Conservation (phyloP, 2,113 vertebrate genomes). For the Vicugna pacos region DNA sequence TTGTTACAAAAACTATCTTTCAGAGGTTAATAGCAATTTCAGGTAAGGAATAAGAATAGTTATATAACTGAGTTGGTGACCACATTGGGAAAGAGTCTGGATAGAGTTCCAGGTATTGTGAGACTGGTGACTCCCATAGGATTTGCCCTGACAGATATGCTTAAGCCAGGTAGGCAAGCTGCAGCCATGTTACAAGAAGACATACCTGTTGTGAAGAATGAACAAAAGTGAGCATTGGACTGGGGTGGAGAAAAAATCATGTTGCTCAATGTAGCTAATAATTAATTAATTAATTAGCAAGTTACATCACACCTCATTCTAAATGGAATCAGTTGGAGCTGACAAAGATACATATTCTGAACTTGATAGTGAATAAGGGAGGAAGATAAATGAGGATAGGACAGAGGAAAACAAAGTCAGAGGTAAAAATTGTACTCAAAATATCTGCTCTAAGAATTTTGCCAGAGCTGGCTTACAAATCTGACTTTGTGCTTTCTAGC, state of each 20-base stretch:
- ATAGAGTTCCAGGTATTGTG: not conserved
- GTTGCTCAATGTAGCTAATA: not conserved
- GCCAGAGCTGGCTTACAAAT: not conserved
- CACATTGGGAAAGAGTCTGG: not conserved
- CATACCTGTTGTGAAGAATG: not conserved
- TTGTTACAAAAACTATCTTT: not conserved
- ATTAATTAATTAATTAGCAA: not conserved
- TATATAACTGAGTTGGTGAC: not conserved
- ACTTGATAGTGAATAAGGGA: not conserved
- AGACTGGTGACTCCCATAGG: not conserved
- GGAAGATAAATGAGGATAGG: not conserved
- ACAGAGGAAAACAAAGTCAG: not conserved
- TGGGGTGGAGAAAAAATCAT: not conserved
- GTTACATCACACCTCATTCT: not conserved
- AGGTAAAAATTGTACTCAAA: not conserved
- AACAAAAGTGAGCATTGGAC: not conserved
- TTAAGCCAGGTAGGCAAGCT: not conserved
- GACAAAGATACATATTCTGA: conserved; percentile 2
- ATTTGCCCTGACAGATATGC: not conserved
- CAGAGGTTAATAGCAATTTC: not conserved
- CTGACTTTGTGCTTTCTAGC: not conserved
- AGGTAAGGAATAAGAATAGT: not conserved
- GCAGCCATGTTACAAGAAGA: not conserved
- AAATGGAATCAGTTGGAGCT: not conserved
- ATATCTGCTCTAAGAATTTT: not conserved